Evolutionary conservation across 2,113 vertebrate species (phyloP), one percentile per base, ranked within the genome.

Genomic region (Bambusicola thoracicus): DNA sequence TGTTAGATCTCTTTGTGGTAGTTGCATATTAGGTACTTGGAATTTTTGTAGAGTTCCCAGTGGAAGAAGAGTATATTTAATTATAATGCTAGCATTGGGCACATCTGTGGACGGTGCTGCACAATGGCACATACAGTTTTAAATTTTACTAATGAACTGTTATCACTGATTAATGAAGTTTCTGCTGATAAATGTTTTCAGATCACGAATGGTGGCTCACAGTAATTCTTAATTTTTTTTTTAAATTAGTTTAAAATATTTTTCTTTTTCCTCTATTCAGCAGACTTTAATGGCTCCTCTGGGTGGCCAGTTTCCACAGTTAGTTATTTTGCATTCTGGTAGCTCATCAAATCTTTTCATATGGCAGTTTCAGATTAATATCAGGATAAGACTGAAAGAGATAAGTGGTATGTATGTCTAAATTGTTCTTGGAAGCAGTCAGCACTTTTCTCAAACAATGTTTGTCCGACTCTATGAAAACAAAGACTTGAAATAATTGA

Each of bases 161-260:
- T 86, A 85, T 87, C 75, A 55, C 86, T 91, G 93, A 92, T 89
- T 89, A 95, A 94, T 94, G 82, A 94, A 91, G 81, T 86, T 53
- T 85, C 79, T 62, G 51, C 90, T 95, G 88, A 93, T 90, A 92
- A 95, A 89, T 84, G 25, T 95, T 96, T 97, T 87, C 90, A 89
- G 87, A 94, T 81, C 59, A 34, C 66, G 73, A 87, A 76, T 72
- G 68, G 70, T 86, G 70, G 61, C 88, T 91, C 87, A 89, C 1
- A 0, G 77, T 96, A 58, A 87, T 96, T 89, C 46, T 81, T 93
- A 59, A 49, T 95, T 5, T 94, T 87, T 85, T 62, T 53, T 93
- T 93, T 85, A 89, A 67, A 95, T 79, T 93, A 65, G 51, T 86
- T 87, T 87, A 85, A 83, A 94, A 58, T 80, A 84, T 81, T 53